Evolutionary conservation across 2,888 invertebrate genomes (phyloP), one percentile per base, ranked within the genome.

Genomic region (Cheilosia soror): DNA sequence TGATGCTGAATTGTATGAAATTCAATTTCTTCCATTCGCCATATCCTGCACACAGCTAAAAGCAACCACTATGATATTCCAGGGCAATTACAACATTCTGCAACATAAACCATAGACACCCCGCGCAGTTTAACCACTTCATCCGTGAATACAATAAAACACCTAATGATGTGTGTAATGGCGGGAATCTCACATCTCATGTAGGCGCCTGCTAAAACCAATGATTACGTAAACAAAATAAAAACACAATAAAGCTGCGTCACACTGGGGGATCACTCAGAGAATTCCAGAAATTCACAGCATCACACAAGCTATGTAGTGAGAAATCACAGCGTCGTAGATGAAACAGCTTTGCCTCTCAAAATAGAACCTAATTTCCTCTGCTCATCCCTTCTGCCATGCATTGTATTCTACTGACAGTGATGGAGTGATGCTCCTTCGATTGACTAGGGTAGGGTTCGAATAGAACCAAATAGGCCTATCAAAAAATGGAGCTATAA

Each of bases 311-410:
- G 31, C 72, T 51, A 11, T n/a, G n/a, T 37, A 51, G 47, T 27
- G 51, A 13, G 11, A 27, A 51, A 51, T 69, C 68, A 11, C 33
- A 15, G 15, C 20, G 33, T 11, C 15, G n/a, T 20, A 29, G 29
- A 42, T 55, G 29, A 25, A 53, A 44, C 47, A 55, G 44, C 51
- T 53, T 33, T 27, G 27, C 31, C 42, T 68, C 83, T 79, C 29
- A 33, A 84, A 84, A 84, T 80, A 84, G 84, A 84, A 80, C 69
- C 84, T 75, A 84, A 84, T 84, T 84, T 84, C 84, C 84, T 80
- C 40, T 79, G 42, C 29, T 62, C 63, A 63, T 57, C 33, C 68
- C 44, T 58, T 62, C 25, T 13, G 44, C 33, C 49, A 29, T 25
- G 31, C 47, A 55, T 62, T 53, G 15, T 58, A 40, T 78, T 44